Evolutionary conservation across 92 coral and sea anemone species (phyloP), one percentile per base, ranked within the genome.

Genomic region (Porites evermanni): DNA sequence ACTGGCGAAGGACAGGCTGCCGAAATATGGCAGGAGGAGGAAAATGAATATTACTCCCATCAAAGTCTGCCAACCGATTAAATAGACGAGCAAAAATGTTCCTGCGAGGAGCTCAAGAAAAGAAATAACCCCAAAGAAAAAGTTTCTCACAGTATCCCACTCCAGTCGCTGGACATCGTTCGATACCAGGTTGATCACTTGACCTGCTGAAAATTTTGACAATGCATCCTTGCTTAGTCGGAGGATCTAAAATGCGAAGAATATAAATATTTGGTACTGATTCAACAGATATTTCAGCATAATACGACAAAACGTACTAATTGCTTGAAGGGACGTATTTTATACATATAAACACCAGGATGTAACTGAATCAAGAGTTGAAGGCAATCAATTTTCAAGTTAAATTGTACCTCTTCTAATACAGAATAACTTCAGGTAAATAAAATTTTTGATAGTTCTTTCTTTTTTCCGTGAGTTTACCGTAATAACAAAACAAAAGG

Each of bases 21-120:
- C 79, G 66, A 50, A 74, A 54, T 74, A 74, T 74, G 79, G 79
- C 63, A 20, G 2, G 56, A 74, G 79, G 21, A 74, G 21, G 56
- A 64, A 74, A 14, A 74, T 21, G 26, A 74, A 53, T 10, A 74
- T 21, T 2, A 74, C 64, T 74, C 79, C 79, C 65, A 74, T 52
- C 14, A 72, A 8, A 2, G 74, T 19, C 32, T 70, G 74, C 74
- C 74, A 70, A 0, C 74, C 74, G 16, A 70, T 70, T 16, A 70
- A 70, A 29, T 20, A 70, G 10, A 32, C 52, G 23, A 72, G 76
- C 10, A 72, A 7, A 74, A 74, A 21, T 23, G 79, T 19, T 19
- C 32, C 47, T 47, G 21, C 24, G 7, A n/a, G 13, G 10, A 54
- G 8, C 7, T 8, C 29, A 53, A 20, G 79, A 54, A 20, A 20